Evolutionary conservation across 2,797 vertebrate genomes (phyloP).

Genomic region (Poecile montanus): DNA sequence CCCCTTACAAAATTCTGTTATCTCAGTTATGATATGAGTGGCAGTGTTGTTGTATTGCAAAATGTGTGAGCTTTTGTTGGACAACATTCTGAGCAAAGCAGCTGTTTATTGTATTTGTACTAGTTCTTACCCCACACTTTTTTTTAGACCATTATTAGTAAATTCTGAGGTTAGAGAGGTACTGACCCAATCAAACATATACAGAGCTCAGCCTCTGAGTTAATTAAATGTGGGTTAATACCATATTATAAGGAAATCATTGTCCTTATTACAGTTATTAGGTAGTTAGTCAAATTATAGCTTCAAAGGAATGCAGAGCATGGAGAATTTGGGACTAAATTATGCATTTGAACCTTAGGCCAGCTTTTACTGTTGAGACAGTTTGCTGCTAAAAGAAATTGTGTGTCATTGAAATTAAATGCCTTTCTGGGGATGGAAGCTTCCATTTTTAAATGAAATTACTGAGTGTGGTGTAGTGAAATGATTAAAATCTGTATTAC

Average conservation of each 20-base stretch:
- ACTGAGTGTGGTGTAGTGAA: conserved; percentile 84
- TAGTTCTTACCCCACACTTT: conserved; percentile 46
- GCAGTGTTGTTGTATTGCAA: conserved; percentile 18
- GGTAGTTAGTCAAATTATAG: conserved; percentile 91
- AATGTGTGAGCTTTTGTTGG: conserved; percentile 34
- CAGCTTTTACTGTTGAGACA: conserved; percentile 85
- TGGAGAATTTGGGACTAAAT: conserved; percentile 91
- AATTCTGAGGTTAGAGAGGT: conserved; percentile 78
- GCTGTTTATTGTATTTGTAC: conserved; percentile 29
- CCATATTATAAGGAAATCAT: conserved; percentile 86
- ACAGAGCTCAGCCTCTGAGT: conserved; percentile 75
- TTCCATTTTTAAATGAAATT: conserved; percentile 91
- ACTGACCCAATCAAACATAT: conserved; percentile 79
- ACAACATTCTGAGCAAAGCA: conserved; percentile 23
- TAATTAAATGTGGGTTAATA: conserved; percentile 88
- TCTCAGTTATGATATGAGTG: neutral
- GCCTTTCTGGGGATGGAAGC: conserved; percentile 91
- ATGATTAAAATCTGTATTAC: conserved; percentile 94
- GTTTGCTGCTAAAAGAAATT: conserved; percentile 89
- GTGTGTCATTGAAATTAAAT: conserved; percentile 97
- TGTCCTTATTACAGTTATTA: conserved; percentile 95
- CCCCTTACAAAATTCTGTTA: conserved; percentile 42
- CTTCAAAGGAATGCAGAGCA: conserved; percentile 89
- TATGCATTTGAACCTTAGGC: conserved; percentile 92
- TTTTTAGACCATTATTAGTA: conserved; percentile 75